phyloP scores from a whole-genome alignment of 2,888 invertebrate species.

The Eupithecia subfuscata region DNA sequence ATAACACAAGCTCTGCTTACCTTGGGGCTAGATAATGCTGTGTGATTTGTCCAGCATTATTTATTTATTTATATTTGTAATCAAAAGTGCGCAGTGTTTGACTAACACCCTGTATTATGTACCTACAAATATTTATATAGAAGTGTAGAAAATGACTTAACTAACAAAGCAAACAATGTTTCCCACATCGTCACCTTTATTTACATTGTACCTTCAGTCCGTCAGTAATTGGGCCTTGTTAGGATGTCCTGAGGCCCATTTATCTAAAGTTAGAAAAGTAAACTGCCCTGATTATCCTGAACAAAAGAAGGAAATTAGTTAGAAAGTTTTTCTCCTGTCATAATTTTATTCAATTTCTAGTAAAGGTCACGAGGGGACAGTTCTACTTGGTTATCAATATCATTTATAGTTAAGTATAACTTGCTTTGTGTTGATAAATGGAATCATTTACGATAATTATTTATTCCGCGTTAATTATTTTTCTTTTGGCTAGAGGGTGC shows the following conservation, averaged over 20 bases:
- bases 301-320: constrained; percentile 13
- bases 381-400: not conserved
- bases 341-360: constrained; percentile 5
- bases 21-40: too few relatives aligned
- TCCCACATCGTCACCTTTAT: constrained; percentile 33
- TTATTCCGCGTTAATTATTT: too few relatives aligned
- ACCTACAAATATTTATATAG: too few relatives aligned
- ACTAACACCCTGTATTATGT: too few relatives aligned
- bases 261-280: constrained; percentile 49
- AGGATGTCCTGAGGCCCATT: constrained; percentile 43
- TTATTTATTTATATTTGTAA: too few relatives aligned
- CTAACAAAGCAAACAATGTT: not conserved
- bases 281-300: constrained; percentile 42
- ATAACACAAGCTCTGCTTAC: too few relatives aligned
- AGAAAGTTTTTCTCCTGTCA: not conserved
- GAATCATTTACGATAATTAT: not conserved
- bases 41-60: too few relatives aligned
- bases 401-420: not conserved
- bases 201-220: constrained; percentile 37
- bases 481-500: too few relatives aligned
- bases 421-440: not conserved
- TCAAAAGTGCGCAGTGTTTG: too few relatives aligned
- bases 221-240: constrained; percentile 36
- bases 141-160: not conserved
- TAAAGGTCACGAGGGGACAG: not conserved